Conservation (phyloP, 1,140 invertebrate species). For the Saccostrea echinata region DNA sequence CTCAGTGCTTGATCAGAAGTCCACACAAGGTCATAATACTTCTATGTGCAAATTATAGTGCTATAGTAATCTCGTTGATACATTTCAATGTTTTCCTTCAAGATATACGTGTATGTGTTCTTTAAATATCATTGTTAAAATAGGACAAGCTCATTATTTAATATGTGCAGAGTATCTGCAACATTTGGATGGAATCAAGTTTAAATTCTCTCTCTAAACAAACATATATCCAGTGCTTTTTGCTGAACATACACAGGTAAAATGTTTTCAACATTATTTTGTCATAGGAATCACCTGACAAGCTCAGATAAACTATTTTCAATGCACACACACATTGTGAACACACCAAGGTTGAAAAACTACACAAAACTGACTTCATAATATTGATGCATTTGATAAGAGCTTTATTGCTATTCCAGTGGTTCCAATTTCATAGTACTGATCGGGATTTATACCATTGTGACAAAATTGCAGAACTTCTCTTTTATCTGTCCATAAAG, state of each 20-base stretch:
- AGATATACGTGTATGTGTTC: no score
- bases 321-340: not conserved
- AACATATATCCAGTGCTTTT: not conserved
- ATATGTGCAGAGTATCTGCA: constrained; percentile 7
- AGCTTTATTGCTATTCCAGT: not conserved
- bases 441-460: no score
- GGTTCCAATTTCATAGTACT: no score
- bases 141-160: not conserved
- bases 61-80: no score
- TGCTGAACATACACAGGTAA: not conserved
- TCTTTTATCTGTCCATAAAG: no score
- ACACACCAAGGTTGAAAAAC: constrained; percentile 12
- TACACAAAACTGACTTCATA: not conserved
- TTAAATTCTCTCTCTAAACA: not conserved
- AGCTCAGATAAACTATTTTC: not conserved
- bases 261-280: not conserved
- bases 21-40: no score
- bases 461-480: no score
- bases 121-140: not conserved
- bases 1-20: no score
- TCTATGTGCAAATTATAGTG: no score
- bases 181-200: constrained; percentile 22
- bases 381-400: not conserved
- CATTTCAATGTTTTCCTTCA: no score
- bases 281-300: not conserved